Percentiles rank a stretch among this genome's conserved stretches.
Conservation (phyloP, 1,140 invertebrate species). For the Asobara japonica region DNA sequence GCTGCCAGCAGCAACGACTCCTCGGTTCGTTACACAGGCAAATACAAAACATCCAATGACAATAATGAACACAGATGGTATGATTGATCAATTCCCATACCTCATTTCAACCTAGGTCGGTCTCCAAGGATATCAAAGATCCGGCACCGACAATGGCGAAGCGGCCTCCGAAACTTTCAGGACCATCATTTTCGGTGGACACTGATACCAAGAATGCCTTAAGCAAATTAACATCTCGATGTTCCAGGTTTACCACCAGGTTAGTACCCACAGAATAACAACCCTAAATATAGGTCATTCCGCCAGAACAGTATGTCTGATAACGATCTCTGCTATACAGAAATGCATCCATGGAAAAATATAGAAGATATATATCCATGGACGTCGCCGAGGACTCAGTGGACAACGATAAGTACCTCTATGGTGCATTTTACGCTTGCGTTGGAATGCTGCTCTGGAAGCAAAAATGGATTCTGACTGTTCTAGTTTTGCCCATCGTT, state of each 20-base stretch:
- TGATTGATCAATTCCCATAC: too few species aligned
- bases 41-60: too few species aligned
- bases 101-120: too few species aligned
- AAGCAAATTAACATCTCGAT: neutral
- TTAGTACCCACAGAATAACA: too few species aligned
- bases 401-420: conserved; percentile 73
- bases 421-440: conserved; percentile 75
- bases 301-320: too few species aligned
- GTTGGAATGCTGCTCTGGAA: conserved; percentile 77
- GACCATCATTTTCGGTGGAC: conserved; percentile 56
- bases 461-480: conserved; percentile 75
- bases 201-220: conserved; percentile 40
- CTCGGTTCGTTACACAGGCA: too few species aligned
- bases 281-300: too few species aligned
- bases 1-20: conserved; percentile 23
- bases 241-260: conserved; percentile 28
- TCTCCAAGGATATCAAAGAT: conserved; percentile 20
- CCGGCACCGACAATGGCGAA: neutral
- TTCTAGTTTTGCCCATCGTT: conserved; percentile 73
- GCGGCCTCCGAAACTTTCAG: conserved; percentile 38
- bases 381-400: conserved; percentile 56
- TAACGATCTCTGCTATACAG: conserved; percentile 43
- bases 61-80: too few species aligned
- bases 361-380: conserved; percentile 66
- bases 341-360: conserved; percentile 57